phyloP scores from a whole-genome alignment of 2,888 invertebrate genomes.

The Drosophila ustulata region DNA sequence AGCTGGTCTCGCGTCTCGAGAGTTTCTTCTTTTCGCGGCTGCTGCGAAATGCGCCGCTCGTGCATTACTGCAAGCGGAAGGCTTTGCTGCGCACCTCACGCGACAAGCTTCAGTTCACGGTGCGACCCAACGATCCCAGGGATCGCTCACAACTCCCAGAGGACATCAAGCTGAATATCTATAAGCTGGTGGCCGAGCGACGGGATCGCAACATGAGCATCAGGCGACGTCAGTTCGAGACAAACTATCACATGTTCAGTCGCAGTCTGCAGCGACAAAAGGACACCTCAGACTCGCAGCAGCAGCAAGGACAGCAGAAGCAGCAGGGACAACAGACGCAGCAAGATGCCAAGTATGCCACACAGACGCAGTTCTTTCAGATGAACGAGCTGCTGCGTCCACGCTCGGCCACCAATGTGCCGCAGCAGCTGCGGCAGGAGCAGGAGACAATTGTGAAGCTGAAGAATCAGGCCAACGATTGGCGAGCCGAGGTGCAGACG shows the following conservation, averaged over 20 bases:
- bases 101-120: constrained; percentile 90
- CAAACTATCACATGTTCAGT: constrained; percentile 83
- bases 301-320: constrained; percentile 24
- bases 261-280: constrained; percentile 75
- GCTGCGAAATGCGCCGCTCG: constrained; percentile 89
- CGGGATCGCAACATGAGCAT: constrained; percentile 87
- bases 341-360: constrained; percentile 9
- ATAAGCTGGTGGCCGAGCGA: constrained; percentile 90
- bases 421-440: constrained; percentile 70
- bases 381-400: constrained; percentile 80
- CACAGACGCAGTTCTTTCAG: constrained; percentile 42
- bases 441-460: constrained; percentile 67
- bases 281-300: constrained; percentile 12
- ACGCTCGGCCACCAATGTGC: constrained; percentile 83
- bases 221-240: constrained; percentile 85
- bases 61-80: constrained; percentile 89
- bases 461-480: constrained; percentile 75
- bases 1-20: constrained; percentile 92
- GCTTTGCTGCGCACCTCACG: constrained; percentile 91
- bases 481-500: constrained; percentile 73
- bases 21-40: constrained; percentile 92
- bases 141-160: constrained; percentile 90
- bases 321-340: constrained; percentile 1
- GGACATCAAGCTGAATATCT: constrained; percentile 90
- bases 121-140: constrained; percentile 93